A percentile compares a stretch with the other conserved stretches of the same genome.
These are phyloP conservation scores for Salticus scenicus DNA, from an alignment of 2,888 invertebrate genomes.

Conservation along the genomic window DNA sequence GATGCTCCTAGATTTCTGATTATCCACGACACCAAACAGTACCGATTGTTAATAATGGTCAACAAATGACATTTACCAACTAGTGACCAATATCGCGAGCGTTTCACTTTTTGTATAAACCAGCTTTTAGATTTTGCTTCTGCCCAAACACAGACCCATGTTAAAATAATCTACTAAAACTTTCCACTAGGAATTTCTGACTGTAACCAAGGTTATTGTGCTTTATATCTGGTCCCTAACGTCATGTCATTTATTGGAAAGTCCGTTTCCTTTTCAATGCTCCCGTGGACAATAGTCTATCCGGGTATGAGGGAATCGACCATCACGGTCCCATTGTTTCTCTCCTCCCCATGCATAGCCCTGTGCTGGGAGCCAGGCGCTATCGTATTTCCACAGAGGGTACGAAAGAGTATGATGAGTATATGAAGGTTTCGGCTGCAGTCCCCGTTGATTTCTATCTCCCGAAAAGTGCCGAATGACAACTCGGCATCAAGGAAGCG, in stretches of 20 bases:
- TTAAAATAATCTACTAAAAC: no score
- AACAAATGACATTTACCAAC: no score
- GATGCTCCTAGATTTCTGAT: no score
- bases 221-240: constrained; percentile 12
- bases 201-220: no score
- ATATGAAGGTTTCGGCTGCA: neutral
- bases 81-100: no score
- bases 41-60: no score
- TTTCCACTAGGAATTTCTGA: no score
- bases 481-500: constrained; percentile 3
- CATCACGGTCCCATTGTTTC: constrained; percentile 14
- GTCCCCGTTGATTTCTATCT: constrained; percentile 4
- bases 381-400: constrained; percentile 15
- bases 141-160: no score
- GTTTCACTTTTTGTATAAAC: no score
- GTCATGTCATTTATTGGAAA: neutral
- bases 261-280: constrained; percentile 41
- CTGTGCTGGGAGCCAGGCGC: neutral
- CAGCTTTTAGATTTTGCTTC: no score
- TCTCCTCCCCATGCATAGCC: neutral
- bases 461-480: constrained; percentile 17
- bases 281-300: constrained; percentile 41
- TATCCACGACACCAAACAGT: no score
- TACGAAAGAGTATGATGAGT: neutral
- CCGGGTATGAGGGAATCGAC: constrained; percentile 7